phyloP scores from a whole-genome alignment of 1,140 invertebrate genomes.

The Calosoma granatense region DNA sequence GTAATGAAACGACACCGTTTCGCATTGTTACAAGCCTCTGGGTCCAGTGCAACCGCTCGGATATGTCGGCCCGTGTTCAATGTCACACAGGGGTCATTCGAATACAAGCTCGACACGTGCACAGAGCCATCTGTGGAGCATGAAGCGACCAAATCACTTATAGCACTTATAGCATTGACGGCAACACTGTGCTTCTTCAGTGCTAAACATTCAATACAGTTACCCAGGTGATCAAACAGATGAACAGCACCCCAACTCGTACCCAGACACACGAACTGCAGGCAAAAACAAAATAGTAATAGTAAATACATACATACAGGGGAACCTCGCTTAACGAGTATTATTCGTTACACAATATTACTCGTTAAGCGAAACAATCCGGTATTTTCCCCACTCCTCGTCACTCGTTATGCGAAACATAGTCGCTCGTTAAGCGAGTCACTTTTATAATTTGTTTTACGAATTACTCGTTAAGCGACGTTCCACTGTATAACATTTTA shows the following conservation, averaged over 20 bases:
- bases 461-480: no score
- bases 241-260: constrained; percentile 85
- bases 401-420: no score
- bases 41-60: constrained; percentile 83
- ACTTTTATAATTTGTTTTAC: no score
- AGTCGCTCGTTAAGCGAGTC: no score
- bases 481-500: no score
- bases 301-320: no score
- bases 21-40: constrained; percentile 33
- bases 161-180: constrained; percentile 85
- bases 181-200: constrained; percentile 73
- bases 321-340: no score
- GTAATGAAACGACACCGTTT: constrained; percentile 15
- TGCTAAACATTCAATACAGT: constrained; percentile 59
- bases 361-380: no score
- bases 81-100: constrained; percentile 72
- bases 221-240: constrained; percentile 87
- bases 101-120: constrained; percentile 56
- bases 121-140: constrained; percentile 94
- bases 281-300: no score
- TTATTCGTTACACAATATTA: no score
- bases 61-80: constrained; percentile 72
- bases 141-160: constrained; percentile 83
- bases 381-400: no score
- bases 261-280: constrained; percentile 81